Evolutionary conservation across 2,888 invertebrate genomes (phyloP).

Genomic region (Amphipoea oculea): DNA sequence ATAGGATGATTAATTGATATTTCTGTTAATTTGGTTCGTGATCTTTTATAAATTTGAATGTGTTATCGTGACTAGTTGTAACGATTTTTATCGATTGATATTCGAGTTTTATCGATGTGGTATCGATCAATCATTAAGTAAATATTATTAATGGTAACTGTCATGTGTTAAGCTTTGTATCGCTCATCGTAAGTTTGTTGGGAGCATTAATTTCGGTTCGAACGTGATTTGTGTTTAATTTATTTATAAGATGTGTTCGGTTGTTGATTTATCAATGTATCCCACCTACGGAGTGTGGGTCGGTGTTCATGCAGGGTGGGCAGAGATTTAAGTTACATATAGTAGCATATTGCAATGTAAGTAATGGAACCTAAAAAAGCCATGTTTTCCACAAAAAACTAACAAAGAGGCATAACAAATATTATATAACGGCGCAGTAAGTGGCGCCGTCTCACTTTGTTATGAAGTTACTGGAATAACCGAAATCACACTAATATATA

Average conservation of each 20-base stretch:
- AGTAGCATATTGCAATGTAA: neutral
- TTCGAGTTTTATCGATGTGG: conserved; percentile 74
- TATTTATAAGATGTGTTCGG: conserved; percentile 55
- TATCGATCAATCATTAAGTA: conserved; percentile 82
- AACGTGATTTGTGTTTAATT: conserved; percentile 60
- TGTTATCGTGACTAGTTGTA: conserved; percentile 73
- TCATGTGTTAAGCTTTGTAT: conserved; percentile 78
- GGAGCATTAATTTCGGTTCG: conserved; percentile 67
- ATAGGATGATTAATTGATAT: conserved; percentile 66
- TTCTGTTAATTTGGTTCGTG: conserved; percentile 68
- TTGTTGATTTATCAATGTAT: conserved; percentile 59
- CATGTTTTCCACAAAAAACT: neutral
- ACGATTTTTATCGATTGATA: conserved; percentile 71
- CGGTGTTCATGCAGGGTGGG: conserved; percentile 32
- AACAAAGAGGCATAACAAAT: neutral
- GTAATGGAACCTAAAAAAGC: no score
- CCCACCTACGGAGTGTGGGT: conserved; percentile 47
- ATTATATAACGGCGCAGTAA: neutral
- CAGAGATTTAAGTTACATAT: conserved; percentile 15
- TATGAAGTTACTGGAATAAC: neutral
- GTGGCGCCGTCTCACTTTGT: neutral
- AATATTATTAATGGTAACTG: conserved; percentile 85
- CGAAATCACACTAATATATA: neutral
- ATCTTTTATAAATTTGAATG: conserved; percentile 66
- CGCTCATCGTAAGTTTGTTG: conserved; percentile 78